A percentile compares a stretch with the other conserved stretches of the same genome.
phyloP scores from a whole-genome alignment of 2,888 invertebrate species.

The Drosophila anomalata region DNA sequence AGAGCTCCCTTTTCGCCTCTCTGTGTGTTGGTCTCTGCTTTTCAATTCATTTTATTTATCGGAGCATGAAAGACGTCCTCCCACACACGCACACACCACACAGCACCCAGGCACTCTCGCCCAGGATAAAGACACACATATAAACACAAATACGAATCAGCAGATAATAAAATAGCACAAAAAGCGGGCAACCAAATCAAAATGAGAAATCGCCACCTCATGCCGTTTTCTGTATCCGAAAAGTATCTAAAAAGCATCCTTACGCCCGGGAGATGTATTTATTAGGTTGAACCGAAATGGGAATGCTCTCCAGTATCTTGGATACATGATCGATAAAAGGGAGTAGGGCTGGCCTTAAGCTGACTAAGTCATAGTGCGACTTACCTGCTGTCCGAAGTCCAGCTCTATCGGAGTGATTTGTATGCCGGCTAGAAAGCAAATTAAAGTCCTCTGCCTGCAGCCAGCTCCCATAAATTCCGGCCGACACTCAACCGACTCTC shows the following conservation, averaged over 20 bases:
- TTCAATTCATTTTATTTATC: slow-evolving; percentile 79
- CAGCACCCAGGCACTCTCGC: slow-evolving; percentile 24
- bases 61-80: slow-evolving; percentile 72
- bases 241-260: slow-evolving; percentile 12
- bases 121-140: slow-evolving; percentile 52
- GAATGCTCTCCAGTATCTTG: background rate
- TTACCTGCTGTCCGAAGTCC: background rate
- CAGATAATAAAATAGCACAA: slow-evolving; percentile 36
- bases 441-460: background rate
- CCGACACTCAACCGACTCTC: slow-evolving; percentile 23
- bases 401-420: background rate
- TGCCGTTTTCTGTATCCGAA: slow-evolving; percentile 20
- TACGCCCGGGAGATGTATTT: slow-evolving; percentile 7
- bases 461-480: slow-evolving; percentile 3
- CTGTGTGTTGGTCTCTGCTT: slow-evolving; percentile 46
- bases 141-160: slow-evolving; percentile 43
- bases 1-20: slow-evolving; percentile 16
- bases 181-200: slow-evolving; percentile 35
- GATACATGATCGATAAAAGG: background rate
- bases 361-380: no score
- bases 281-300: slow-evolving; percentile 13
- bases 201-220: slow-evolving; percentile 49
- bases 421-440: background rate
- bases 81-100: slow-evolving; percentile 11
- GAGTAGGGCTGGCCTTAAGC: background rate